Conservation (phyloP, 2,113 vertebrate species). For the Macroglossus sobrinus region DNA sequence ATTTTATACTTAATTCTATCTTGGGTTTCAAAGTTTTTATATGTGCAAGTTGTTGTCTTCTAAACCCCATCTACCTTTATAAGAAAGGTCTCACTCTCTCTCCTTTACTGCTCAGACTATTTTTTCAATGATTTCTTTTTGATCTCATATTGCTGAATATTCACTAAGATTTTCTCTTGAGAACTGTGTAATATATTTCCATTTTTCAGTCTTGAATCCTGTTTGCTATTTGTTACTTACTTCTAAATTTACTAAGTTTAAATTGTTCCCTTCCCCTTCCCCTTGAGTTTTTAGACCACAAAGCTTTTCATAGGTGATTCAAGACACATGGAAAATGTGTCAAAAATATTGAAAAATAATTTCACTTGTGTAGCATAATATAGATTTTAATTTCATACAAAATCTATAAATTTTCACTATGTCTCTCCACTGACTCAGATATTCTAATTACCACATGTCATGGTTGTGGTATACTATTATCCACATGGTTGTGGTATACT, state of each 20-base stretch:
- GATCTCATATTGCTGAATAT: constrained; percentile 4
- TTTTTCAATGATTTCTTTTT: constrained; percentile 29
- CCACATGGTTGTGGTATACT: too few relatives aligned
- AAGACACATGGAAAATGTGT: neutral
- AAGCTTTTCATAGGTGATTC: neutral
- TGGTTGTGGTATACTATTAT: neutral
- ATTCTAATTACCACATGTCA: neutral
- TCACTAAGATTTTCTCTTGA: neutral
- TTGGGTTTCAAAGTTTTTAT: constrained; percentile 30
- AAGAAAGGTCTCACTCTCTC: neutral
- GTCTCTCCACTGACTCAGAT: neutral
- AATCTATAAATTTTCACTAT: neutral
- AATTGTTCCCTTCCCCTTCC: neutral
- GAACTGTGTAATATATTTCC: neutral
- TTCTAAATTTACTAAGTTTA: constrained; percentile 19
- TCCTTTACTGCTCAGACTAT: neutral
- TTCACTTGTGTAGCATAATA: neutral
- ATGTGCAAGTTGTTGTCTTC: neutral
- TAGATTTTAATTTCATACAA: neutral
- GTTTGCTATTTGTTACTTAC: neutral
- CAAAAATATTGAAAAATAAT: neutral
- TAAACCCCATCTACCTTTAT: neutral
- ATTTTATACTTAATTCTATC: neutral
- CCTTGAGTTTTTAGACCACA: neutral
- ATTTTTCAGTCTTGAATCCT: constrained; percentile 29